These are phyloP conservation scores for Mesitornis unicolor DNA, from an alignment of 2,113 vertebrate species.

Conservation along the genomic window DNA sequence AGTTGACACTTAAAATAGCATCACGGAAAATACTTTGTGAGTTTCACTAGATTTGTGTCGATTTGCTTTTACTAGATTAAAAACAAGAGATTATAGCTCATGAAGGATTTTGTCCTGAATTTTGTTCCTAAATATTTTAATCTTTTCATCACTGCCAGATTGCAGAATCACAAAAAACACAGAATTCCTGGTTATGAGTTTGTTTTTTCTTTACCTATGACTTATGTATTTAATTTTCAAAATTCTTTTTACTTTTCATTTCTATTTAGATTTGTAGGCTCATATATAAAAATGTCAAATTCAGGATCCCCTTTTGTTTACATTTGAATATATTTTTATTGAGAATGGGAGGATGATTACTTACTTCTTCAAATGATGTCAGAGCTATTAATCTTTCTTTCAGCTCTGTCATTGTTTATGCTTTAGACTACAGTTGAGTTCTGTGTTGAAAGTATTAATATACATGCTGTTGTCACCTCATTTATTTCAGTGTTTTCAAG, in stretches of 20 bases:
- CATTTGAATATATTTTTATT: neutral
- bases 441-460: neutral
- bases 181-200: neutral
- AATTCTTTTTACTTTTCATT: neutral
- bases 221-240: neutral
- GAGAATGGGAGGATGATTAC: neutral
- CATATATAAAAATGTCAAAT: neutral
- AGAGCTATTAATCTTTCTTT: slow-evolving; percentile 23
- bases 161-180: neutral
- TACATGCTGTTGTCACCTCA: neutral
- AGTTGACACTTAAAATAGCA: neutral
- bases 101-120: slow-evolving; percentile 21
- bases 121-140: slow-evolving; percentile 30
- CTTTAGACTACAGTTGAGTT: neutral
- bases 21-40: neutral
- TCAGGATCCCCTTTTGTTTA: neutral
- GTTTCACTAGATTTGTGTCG: neutral
- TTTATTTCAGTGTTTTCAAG: neutral
- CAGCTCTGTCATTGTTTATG: neutral
- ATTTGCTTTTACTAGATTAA: slow-evolving; percentile 45
- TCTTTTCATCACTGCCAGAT: slow-evolving; percentile 15
- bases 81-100: neutral
- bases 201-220: neutral
- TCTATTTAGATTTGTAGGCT: neutral
- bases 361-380: neutral